Evolutionary conservation across 2,113 vertebrate species (phyloP), one percentile per base, ranked within the genome.

Genomic region (Kryptolebias marmoratus): DNA sequence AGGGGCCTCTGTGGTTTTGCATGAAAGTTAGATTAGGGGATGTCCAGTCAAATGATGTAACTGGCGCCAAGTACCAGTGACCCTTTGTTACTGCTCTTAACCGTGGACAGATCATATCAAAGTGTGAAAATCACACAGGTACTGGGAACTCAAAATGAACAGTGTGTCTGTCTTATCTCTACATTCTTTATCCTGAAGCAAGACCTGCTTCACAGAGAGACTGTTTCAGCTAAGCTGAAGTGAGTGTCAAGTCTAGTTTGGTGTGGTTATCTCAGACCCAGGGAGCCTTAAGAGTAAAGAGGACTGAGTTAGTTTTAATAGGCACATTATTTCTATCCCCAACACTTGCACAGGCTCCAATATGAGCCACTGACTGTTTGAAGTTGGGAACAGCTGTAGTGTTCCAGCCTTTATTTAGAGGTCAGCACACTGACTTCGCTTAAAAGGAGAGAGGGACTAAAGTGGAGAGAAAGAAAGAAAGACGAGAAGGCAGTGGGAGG

Each of bases 361-460:
- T 89, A 76, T 69, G 84, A 86, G 84, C 83, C 82, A 82, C 63
- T 85, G 85, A 87, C 82, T 79, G 88, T 92, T 93, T 94, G 93
- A 94, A 94, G 92, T 92, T 78, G 75, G 90, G 88, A 93, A 92
- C 92, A 94, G 92, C 91, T 93, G 93, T 91, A 90, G 87, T 89
- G 91, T 92, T 93, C 92, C 83, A 92, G 91, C 87, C 82, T 93
- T 93, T 92, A 92, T 91, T 93, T 93, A 93, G 93, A 95, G 92
- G 93, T 94, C 93, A 94, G 85, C 85, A 87, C 81, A 87, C 85
- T 89, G 88, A 91, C 89, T 94, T 92, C 86, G 92, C 90, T 92
- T 92, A 89, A 92, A 93, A 91, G 88, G 71, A 89, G 88, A 91
- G 88, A 85, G 74, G 88, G 87, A 88, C 79, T 83, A 79, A 85